Evolutionary conservation across 2,888 invertebrate species (phyloP).

Genomic region (Rhimphoctona megacephalus): DNA sequence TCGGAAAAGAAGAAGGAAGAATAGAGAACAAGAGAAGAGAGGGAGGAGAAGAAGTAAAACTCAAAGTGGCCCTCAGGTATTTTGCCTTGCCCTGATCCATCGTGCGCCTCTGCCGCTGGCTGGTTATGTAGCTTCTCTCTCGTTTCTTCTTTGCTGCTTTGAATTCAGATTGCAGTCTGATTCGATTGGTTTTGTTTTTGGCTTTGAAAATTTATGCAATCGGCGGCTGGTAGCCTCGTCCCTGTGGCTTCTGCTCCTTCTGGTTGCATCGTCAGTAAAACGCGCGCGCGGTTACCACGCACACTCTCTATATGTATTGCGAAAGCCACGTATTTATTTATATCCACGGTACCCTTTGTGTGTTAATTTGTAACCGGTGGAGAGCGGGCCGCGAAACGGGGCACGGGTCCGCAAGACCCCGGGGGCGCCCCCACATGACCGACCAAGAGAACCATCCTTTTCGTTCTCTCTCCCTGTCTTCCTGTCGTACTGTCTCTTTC

Average conservation of each 20-base stretch:
- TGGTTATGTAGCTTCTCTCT: slow-evolving; percentile 38
- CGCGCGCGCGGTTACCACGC: slow-evolving; percentile 39
- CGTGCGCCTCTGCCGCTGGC: slow-evolving; percentile 35
- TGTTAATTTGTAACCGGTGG: slow-evolving; percentile 82
- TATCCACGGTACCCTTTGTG: slow-evolving; percentile 83
- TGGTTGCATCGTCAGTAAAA: slow-evolving; percentile 41
- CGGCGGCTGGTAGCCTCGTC: slow-evolving; percentile 74
- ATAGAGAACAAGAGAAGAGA: slow-evolving; percentile 28
- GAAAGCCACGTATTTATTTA: slow-evolving; percentile 77
- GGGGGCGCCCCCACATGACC: slow-evolving; percentile 50
- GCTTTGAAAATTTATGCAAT: slow-evolving; percentile 82
- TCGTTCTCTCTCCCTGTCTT: slow-evolving; percentile 29
- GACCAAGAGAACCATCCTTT: slow-evolving; percentile 55
- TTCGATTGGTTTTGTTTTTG: slow-evolving; percentile 81
- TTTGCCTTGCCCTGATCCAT: slow-evolving; percentile 62
- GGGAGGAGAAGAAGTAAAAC: slow-evolving; percentile 53
- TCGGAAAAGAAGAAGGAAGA: slow-evolving; percentile 41
- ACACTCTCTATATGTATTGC: slow-evolving; percentile 27
- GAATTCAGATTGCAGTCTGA: slow-evolving; percentile 83
- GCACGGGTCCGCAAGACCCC: slow-evolving; percentile 66
- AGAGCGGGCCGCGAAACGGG: slow-evolving; percentile 61
- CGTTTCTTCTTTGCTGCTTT: slow-evolving; percentile 76
- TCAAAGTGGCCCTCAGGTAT: slow-evolving; percentile 69
- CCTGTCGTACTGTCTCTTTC: slow-evolving; percentile 32
- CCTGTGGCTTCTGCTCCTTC: slow-evolving; percentile 47